These are phyloP conservation scores for Chlorospingus flavigularis DNA, from an alignment of 2,797 vertebrate genomes.

Conservation along the genomic window DNA sequence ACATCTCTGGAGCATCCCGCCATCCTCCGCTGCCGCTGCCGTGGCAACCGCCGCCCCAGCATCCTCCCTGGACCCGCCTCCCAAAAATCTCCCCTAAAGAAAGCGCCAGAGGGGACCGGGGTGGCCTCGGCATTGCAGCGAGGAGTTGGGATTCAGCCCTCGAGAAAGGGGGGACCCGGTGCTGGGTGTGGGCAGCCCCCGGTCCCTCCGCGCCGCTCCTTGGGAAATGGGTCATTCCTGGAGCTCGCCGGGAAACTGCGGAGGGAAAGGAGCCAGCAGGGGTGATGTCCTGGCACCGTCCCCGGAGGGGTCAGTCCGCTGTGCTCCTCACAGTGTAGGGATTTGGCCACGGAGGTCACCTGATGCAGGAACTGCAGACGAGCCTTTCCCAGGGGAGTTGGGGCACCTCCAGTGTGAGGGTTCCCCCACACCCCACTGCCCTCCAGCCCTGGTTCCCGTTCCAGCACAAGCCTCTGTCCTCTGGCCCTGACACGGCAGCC, in stretches of 20 bases:
- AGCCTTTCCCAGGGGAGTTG: background rate
- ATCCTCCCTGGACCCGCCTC: background rate
- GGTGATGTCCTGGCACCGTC: fast-evolving
- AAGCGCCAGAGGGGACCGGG: background rate
- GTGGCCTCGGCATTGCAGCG: background rate
- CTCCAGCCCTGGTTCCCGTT: background rate
- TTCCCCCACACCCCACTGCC: fast-evolving
- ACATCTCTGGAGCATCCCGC: conserved; percentile 13
- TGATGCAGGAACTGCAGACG: fast-evolving
- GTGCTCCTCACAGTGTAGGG: background rate
- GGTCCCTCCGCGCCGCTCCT: background rate
- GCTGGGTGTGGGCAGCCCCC: background rate
- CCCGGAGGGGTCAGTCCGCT: background rate
- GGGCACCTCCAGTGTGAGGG: background rate
- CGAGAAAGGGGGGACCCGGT: background rate
- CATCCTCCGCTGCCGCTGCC: conserved; percentile 17
- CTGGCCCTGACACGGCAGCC: fast-evolving
- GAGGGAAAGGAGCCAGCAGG: background rate
- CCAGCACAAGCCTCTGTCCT: background rate
- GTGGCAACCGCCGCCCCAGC: conserved; percentile 30
- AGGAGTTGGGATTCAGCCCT: background rate
- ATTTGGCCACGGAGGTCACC: background rate
- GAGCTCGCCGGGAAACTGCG: background rate
- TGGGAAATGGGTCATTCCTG: conserved; percentile 26
- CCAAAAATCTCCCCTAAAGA: background rate